Evolutionary conservation across 2,797 vertebrate genomes (phyloP).

Genomic region (Sardinella longiceps): DNA sequence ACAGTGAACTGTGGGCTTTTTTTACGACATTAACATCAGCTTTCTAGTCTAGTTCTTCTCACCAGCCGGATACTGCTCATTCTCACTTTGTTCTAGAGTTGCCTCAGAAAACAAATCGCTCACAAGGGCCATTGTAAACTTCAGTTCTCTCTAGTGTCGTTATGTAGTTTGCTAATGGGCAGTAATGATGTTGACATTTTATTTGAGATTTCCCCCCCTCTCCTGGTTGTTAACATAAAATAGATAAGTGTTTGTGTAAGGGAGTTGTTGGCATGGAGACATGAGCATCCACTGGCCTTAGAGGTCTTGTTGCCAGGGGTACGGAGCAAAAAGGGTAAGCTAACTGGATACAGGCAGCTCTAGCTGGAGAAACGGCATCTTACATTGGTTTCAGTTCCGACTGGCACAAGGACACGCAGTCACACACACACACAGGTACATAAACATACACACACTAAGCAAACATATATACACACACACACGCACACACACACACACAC

Average conservation of each 20-base stretch:
- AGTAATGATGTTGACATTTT: not conserved
- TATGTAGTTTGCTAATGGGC: not conserved
- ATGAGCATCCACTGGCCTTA: not conserved
- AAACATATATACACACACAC: not conserved
- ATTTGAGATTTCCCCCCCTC: not conserved
- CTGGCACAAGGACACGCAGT: no score
- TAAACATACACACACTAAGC: not conserved
- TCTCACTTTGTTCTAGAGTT: no score
- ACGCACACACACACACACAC: slow-evolving; percentile 24
- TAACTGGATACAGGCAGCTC: not conserved
- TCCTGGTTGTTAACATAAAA: not conserved
- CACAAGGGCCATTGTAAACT: no score
- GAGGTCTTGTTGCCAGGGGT: slow-evolving; percentile 22
- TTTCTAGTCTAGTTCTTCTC: no score
- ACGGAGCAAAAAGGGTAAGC: not conserved
- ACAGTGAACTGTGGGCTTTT: no score
- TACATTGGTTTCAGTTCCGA: not conserved
- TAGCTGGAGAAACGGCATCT: not conserved
- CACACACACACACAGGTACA: not conserved
- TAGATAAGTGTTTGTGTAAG: not conserved
- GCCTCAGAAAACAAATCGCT: no score
- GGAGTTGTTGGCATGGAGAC: not conserved
- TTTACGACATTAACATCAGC: no score
- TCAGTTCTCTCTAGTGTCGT: no score
- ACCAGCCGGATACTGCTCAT: no score